A percentile compares a stretch with the other conserved stretches of the same genome.
Evolutionary conservation across 2,797 vertebrate genomes (phyloP).

Genomic region (Mormyrus proboscirostris): DNA sequence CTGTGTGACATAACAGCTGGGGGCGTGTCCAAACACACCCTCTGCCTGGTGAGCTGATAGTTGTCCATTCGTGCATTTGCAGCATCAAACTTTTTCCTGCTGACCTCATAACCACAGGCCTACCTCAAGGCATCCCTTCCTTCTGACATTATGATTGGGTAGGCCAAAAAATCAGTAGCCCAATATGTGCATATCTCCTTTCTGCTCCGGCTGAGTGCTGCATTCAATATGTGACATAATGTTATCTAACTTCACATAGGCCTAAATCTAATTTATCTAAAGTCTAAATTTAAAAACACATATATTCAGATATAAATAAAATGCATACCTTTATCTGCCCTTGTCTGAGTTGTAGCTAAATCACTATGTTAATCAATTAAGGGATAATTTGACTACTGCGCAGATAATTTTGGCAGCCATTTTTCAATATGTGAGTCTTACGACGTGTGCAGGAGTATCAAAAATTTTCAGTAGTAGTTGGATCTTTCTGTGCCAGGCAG

Average conservation of each 20-base stretch:
- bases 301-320: background rate
- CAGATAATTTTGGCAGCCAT: background rate
- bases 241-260: background rate
- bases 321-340: background rate
- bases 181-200: background rate
- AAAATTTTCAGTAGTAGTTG: background rate
- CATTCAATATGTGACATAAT: background rate
- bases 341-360: background rate
- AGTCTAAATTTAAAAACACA: background rate
- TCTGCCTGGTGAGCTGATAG: background rate
- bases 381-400: background rate
- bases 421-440: background rate
- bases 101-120: background rate
- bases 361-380: background rate
- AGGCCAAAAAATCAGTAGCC: background rate
- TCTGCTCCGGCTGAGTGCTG: background rate
- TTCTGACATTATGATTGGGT: background rate
- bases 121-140: background rate
- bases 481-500: background rate
- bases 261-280: background rate
- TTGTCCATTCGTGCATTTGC: background rate
- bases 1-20: background rate
- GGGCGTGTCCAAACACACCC: background rate
- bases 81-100: background rate
- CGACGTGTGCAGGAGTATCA: background rate